A percentile compares a stretch with the other conserved stretches of the same genome.
phyloP scores from a whole-genome alignment of 2,888 invertebrate species.

The Lottia gigantea region DNA sequence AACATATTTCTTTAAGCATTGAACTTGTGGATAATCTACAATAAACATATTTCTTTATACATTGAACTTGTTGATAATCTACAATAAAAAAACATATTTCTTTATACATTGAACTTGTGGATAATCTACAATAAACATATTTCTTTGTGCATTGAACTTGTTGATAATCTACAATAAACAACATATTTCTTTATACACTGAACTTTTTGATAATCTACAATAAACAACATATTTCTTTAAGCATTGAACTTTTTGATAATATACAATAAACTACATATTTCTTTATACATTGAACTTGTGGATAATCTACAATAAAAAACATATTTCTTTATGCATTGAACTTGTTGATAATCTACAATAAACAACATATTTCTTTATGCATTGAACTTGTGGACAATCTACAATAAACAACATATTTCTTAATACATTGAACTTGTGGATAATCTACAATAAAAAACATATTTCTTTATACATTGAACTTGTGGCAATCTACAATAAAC shows the following conservation, averaged over 20 bases:
- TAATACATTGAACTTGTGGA: neutral
- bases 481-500: conserved; percentile 84
- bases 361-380: conserved; percentile 83
- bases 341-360: neutral
- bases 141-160: no score
- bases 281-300: neutral
- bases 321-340: neutral
- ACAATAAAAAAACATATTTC: no score
- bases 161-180: no score
- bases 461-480: conserved; percentile 86
- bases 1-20: neutral
- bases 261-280: no score
- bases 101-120: no score
- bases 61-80: no score
- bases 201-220: no score
- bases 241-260: no score
- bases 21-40: neutral
- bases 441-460: conserved; percentile 69
- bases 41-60: neutral
- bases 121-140: no score
- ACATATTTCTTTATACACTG: no score
- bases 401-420: conserved; percentile 2
- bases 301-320: conserved; percentile 1
- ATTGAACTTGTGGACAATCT: conserved; percentile 94
- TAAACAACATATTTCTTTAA: no score